Percentiles rank a stretch among this genome's conserved stretches.
phyloP scores from a whole-genome alignment of 1,140 invertebrate genomes.

The Hydropsyche tenuis region DNA sequence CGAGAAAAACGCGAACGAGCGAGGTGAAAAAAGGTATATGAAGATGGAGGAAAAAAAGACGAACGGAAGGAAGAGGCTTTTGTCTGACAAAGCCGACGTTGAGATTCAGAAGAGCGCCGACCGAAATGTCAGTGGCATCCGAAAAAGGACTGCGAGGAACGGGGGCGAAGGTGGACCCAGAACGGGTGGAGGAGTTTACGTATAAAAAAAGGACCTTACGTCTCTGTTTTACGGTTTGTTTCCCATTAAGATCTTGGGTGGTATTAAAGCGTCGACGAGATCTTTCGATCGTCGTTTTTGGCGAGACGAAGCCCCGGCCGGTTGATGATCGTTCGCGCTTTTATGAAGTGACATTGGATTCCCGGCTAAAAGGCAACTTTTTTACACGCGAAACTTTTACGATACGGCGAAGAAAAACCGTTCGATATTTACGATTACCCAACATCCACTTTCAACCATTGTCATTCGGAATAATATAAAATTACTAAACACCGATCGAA shows the following conservation, averaged over 20 bases:
- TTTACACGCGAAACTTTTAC: too few species aligned
- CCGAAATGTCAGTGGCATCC: constrained; percentile 23
- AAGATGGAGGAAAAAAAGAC: not conserved
- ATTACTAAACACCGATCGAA: too few species aligned
- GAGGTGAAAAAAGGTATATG: not conserved
- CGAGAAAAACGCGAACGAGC: not conserved
- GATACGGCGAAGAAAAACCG: too few species aligned
- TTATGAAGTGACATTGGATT: too few species aligned
- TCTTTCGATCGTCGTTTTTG: not conserved
- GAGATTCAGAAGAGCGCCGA: constrained; percentile 31
- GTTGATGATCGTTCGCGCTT: too few species aligned
- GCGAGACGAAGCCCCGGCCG: too few species aligned
- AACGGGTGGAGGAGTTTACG: too few species aligned
- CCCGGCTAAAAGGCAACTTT: too few species aligned
- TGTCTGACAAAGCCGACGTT: constrained; percentile 38
- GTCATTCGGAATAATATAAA: too few species aligned
- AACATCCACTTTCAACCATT: too few species aligned
- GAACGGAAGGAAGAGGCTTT: constrained; percentile 18
- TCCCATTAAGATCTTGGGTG: constrained; percentile 35
- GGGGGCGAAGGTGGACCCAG: not conserved
- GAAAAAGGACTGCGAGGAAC: constrained; percentile 6
- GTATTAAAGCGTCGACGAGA: constrained; percentile 15
- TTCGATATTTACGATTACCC: too few species aligned
- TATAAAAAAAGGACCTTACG: not conserved
- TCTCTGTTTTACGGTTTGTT: constrained; percentile 37